A percentile compares a stretch with the other conserved stretches of the same genome.
These are phyloP conservation scores for Camelus bactrianus DNA, from an alignment of 2,113 vertebrate species.

Conservation along the genomic window DNA sequence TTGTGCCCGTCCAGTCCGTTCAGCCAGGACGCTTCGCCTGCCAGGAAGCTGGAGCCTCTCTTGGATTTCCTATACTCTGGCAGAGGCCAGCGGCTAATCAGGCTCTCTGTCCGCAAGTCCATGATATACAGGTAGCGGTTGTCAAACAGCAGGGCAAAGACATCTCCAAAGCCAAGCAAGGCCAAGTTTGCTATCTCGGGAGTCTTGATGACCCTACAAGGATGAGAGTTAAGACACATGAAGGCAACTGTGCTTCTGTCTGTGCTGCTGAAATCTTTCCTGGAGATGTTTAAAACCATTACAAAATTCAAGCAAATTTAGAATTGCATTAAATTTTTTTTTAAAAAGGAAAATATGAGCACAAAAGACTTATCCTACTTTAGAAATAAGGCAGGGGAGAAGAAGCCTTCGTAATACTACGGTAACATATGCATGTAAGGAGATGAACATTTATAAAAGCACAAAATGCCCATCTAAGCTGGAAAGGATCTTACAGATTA, in stretches of 20 bases:
- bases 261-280: background rate
- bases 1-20: constrained; percentile 96
- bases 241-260: constrained; percentile 29
- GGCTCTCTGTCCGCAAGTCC: constrained; percentile 97
- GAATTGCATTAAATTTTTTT: background rate
- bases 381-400: background rate
- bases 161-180: constrained; percentile 96
- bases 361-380: background rate
- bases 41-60: constrained; percentile 97
- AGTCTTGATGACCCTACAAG: constrained; percentile 95
- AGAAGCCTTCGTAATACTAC: background rate
- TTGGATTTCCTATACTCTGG: constrained; percentile 99
- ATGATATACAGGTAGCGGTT: constrained; percentile 97
- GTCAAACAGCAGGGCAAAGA: constrained; percentile 98
- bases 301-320: constrained; percentile 21
- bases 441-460: background rate
- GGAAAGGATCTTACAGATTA: background rate
- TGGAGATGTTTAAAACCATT: constrained; percentile 20
- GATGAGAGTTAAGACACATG: constrained; percentile 57
- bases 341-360: constrained; percentile 42
- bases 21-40: constrained; percentile 96
- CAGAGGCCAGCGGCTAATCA: constrained; percentile 97
- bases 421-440: background rate
- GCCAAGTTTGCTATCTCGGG: constrained; percentile 95
- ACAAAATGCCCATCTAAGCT: background rate